A percentile compares a stretch with the other conserved stretches of the same genome.
Evolutionary conservation across 2,797 vertebrate genomes (phyloP).

Genomic region (Premnoplex brunnescens): DNA sequence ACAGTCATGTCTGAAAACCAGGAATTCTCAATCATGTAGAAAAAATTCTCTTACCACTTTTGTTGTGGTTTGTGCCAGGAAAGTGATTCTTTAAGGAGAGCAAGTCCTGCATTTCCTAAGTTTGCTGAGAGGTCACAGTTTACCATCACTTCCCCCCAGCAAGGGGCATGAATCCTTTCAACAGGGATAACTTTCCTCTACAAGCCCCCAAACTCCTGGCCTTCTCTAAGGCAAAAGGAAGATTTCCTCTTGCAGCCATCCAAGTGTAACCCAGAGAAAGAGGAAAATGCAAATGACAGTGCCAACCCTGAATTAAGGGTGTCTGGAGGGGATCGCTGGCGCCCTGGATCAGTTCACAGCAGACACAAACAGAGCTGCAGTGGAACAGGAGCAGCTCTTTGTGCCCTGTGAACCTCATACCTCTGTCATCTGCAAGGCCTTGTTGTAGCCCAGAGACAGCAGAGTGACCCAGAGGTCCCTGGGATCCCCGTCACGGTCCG

Average conservation of each 20-base stretch:
- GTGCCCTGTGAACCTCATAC: conserved; percentile 57
- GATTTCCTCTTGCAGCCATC: neutral
- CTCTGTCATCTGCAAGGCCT: conserved; percentile 86
- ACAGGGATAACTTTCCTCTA: neutral
- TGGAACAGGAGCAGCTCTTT: neutral
- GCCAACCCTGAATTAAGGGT: neutral
- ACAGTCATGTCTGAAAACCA: neutral
- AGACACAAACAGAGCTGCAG: neutral
- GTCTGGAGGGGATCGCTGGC: neutral
- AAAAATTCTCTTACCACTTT: neutral
- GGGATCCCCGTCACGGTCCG: conserved; percentile 86
- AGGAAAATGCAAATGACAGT: neutral
- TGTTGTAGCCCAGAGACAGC: conserved; percentile 91
- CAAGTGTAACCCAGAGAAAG: neutral
- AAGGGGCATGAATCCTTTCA: neutral
- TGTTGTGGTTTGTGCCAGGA: neutral
- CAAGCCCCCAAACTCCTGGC: neutral
- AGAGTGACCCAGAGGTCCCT: conserved; percentile 90
- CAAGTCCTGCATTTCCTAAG: neutral
- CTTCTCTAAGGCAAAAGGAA: neutral
- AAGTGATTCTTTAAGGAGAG: neutral
- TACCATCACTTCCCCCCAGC: neutral
- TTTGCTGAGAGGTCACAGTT: neutral
- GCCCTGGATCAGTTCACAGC: neutral
- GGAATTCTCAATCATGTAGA: neutral